Conservation (phyloP, 2,888 invertebrate genomes). For the Pogonocherus hispidulus region DNA sequence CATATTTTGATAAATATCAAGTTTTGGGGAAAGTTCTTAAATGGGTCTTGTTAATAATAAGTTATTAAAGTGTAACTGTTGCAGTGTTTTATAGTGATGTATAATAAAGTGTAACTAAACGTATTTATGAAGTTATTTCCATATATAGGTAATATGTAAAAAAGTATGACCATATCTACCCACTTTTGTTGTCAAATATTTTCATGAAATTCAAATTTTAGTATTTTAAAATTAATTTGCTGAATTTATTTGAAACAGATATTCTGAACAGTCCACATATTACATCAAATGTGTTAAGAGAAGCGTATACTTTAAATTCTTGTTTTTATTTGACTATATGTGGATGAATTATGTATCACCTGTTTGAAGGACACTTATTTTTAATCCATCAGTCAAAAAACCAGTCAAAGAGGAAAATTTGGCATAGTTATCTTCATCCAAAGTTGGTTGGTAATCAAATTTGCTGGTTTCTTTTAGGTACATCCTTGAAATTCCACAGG, state of each 20-base stretch:
- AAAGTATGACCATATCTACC: not conserved
- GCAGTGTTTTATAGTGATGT: not conserved
- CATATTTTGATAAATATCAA: constrained; percentile 1
- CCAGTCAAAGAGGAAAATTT: not conserved
- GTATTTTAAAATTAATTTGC: not conserved
- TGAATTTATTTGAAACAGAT: not conserved
- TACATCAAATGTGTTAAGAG: no score
- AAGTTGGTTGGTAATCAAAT: no score
- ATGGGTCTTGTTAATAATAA: not conserved
- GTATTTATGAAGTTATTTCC: constrained; percentile 7
- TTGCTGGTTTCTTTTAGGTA: no score
- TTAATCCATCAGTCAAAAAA: not conserved
- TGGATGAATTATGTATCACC: not conserved
- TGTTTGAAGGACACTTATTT: not conserved
- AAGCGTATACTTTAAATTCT: not conserved
- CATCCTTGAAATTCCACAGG: no score
- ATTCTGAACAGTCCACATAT: no score
- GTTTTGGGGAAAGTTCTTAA: not conserved
- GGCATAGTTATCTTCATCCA: not conserved
- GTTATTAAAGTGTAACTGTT: not conserved
- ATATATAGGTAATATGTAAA: constrained; percentile 15
- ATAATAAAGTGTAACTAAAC: constrained; percentile 4
- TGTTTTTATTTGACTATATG: not conserved
- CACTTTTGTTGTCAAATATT: not conserved
- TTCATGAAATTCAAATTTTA: not conserved